Percentiles rank a stretch among this genome's conserved stretches.
phyloP scores from a whole-genome alignment of 2,888 invertebrate genomes.

The Cistogaster globosa region DNA sequence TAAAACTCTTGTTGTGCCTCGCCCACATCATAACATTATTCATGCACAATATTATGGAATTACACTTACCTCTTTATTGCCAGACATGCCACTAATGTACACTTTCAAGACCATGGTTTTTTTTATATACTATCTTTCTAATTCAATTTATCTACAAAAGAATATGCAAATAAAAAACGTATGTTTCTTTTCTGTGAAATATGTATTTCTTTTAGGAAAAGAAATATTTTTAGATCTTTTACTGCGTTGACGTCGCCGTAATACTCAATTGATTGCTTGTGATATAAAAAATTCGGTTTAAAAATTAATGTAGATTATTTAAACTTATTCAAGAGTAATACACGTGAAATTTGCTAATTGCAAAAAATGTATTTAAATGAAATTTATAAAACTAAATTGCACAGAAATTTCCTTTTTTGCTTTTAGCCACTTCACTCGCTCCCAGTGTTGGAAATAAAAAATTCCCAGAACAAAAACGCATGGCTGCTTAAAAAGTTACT shows the following conservation, averaged over 20 bases:
- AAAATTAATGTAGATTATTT: not conserved
- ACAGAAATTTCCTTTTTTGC: not conserved
- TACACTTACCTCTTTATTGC: constrained; percentile 93
- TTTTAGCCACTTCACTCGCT: constrained; percentile 22
- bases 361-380: constrained; percentile 23
- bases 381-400: constrained; percentile 37
- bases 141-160: constrained; percentile 37
- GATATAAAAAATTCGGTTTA: constrained; percentile 2
- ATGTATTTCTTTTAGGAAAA: constrained; percentile 12
- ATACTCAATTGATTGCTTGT: constrained; percentile 47
- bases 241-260: constrained; percentile 51
- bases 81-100: constrained; percentile 95
- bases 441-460: constrained; percentile 27
- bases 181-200: constrained; percentile 53
- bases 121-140: constrained; percentile 22
- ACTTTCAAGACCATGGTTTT: constrained; percentile 92
- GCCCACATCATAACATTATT: constrained; percentile 54
- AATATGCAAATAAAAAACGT: constrained; percentile 44
- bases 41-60: constrained; percentile 13
- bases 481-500: constrained; percentile 19
- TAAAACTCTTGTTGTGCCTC: constrained; percentile 48
- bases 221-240: constrained; percentile 71
- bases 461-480: constrained; percentile 4
- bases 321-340: not conserved
- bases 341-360: constrained; percentile 14